A percentile compares a stretch with the other conserved stretches of the same genome.
These are phyloP conservation scores for Pristionchus entomophagus DNA, from an alignment of 2,888 invertebrate species.

Conservation along the genomic window DNA sequence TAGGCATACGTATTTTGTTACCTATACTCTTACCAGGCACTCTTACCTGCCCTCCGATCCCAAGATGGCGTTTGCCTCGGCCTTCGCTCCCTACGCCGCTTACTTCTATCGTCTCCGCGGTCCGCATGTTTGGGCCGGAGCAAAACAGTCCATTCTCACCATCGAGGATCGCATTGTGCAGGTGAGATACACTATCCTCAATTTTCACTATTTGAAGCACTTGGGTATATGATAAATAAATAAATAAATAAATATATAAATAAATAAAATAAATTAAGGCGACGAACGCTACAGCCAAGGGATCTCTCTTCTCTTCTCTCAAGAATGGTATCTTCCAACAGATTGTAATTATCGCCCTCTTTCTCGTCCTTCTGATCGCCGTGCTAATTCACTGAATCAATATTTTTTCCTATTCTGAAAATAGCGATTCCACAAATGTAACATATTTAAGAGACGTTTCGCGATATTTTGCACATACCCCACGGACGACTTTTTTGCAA, in stretches of 20 bases:
- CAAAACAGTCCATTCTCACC: constrained; percentile 48
- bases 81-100: constrained; percentile 29
- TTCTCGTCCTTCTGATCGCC: neutral
- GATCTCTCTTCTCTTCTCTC: neutral
- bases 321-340: neutral
- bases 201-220: neutral
- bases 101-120: constrained; percentile 51
- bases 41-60: neutral
- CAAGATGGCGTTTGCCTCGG: neutral
- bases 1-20: no score
- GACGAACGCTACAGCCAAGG: neutral
- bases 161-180: constrained; percentile 28
- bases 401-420: neutral
- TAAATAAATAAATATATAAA: neutral
- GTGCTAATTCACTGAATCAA: neutral
- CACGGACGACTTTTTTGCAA: no score
- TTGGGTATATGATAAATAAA: neutral
- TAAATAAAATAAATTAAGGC: neutral
- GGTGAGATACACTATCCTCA: neutral
- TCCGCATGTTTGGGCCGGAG: constrained; percentile 51
- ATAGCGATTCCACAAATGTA: no score
- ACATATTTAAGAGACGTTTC: no score
- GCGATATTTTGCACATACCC: no score
- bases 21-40: neutral
- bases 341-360: neutral